Evolutionary conservation across 2,888 invertebrate genomes (phyloP).

Genomic region (Ormia ochracea): DNA sequence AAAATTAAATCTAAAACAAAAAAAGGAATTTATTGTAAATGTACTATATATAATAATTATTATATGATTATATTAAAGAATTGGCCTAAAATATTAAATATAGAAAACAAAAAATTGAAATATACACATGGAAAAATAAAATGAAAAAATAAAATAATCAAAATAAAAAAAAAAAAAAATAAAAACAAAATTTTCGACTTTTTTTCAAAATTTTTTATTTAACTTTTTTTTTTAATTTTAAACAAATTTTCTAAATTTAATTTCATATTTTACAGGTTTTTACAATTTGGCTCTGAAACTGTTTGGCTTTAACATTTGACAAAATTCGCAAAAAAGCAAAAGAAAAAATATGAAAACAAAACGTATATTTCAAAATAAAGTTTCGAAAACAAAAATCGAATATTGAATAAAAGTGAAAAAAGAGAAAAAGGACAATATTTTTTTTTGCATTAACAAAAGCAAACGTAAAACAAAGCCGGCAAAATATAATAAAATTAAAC

Average conservation of each 20-base stretch:
- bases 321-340: constrained; percentile 25
- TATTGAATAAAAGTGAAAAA: constrained; percentile 41
- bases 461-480: constrained; percentile 10
- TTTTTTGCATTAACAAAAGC: constrained; percentile 43
- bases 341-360: background rate
- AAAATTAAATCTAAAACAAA: constrained; percentile 54
- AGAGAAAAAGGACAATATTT: constrained; percentile 65
- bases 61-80: constrained; percentile 35
- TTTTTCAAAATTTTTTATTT: constrained; percentile 51
- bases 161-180: constrained; percentile 43
- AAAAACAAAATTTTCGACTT: constrained; percentile 48
- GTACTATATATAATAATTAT: constrained; percentile 61
- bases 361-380: constrained; percentile 59
- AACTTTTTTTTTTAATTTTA: constrained; percentile 7
- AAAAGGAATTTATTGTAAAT: constrained; percentile 55
- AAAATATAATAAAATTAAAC: background rate
- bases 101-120: constrained; percentile 61
- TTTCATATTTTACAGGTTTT: constrained; percentile 56
- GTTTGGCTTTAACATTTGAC: constrained; percentile 42
- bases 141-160: constrained; percentile 34
- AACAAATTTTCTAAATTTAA: constrained; percentile 48
- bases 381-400: constrained; percentile 26
- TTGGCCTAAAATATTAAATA: constrained; percentile 53
- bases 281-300: constrained; percentile 42
- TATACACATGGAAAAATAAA: constrained; percentile 59